Base-by-base conservation (phyloP, 2,888 invertebrate genomes). In the Anorthoa munda region DNA sequence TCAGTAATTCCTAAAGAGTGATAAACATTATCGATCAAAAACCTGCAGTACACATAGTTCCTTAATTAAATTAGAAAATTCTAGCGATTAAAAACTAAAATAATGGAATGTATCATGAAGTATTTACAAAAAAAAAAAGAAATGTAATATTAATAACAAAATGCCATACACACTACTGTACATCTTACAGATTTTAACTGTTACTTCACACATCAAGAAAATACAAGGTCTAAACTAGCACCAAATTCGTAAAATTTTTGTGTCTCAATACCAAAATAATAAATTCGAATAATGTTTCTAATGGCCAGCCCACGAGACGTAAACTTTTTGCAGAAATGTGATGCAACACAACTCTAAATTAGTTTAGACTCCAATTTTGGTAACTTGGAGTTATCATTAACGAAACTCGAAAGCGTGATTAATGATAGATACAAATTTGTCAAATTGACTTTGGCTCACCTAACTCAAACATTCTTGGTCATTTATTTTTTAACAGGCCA, bases 91-190 rank as follows among this genome's bases (percentile, higher is more conserved):
- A 15, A 70, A 77, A 81, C 83, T 80, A 87, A 82, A 85, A 82
- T 88, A 90, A 81, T 93, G 93, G 93, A 93, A 93, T 93, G 93
- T 92, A 89, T 91, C 74, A 86, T 87, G 89, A 90, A 91, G 89
- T 92, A 89, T 93, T 86, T 93, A 93, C 90, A 92, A 84, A 87
- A 64, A 72, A 51, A 60, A 55, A 69, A 45, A 66, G 17, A 51
- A 58, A 9, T 21, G 58, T 46, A 65, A 77, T n/a, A 67, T 58
- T 53, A 73, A 79, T 88, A 91, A 88, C 86, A 86, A 87, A 89
- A 79, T 64, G 58, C 53, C 63, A 84, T 86, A 79, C 70, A 83
- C 59, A 69, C 80, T 79, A 86, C 80, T 86, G 78, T 88, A 89
- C 87, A 88, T 63, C 12, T 64, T 66, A 75, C 68, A 55, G 66